Base-by-base conservation (phyloP, 2,888 invertebrate genomes). In the Platypus cylindrus region DNA sequence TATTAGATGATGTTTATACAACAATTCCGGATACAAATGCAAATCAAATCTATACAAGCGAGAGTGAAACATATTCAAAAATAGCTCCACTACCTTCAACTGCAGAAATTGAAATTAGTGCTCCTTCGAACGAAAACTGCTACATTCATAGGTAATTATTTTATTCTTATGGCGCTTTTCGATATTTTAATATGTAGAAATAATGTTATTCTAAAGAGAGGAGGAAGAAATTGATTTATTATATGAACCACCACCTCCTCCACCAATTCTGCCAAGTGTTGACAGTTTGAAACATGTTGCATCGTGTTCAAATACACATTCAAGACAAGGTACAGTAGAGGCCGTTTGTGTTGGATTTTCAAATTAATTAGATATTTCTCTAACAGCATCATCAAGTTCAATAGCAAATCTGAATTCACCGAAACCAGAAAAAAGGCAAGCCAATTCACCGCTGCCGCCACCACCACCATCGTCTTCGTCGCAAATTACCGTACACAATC, bases 361-460 rank as follows among this genome's bases (percentile, higher is more conserved):
- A 20, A 20, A 20, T 7, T 20, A 20, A 20, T 9, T 7, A 20
- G 7, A 20, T 9, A 20, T 20, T 20, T 20, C 20, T 20, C 9
- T 7, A 20, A 7, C 20, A 20, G 20, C 20, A 8, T 81, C 83
- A 3, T 83, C 84, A 1, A 59, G 59, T 47, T 59, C 59, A 3
- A 51, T 58, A 29, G 55, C 53, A 67, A 81, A 78, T 49, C 32
- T 51, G 18, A 79, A 84, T 9, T 87, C 87, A 1, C 87, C 86
- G 0, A 87, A 87, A 57, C 86, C 86, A 0, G 87, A 89, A 60
- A 85, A 87, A 62, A 72, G 89, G 2, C 85, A 85, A 58, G 87
- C 87, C 1, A 89, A 89, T 59, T 87, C 86, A 0, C 89, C 87
- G 0, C 60, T 87, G 17, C 87, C 87, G 3, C 86, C 86, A 3